A percentile compares a stretch with the other conserved stretches of the same genome.
Conservation (phyloP, 2,113 vertebrate species). For the Nothobranchius kuhntae region DNA sequence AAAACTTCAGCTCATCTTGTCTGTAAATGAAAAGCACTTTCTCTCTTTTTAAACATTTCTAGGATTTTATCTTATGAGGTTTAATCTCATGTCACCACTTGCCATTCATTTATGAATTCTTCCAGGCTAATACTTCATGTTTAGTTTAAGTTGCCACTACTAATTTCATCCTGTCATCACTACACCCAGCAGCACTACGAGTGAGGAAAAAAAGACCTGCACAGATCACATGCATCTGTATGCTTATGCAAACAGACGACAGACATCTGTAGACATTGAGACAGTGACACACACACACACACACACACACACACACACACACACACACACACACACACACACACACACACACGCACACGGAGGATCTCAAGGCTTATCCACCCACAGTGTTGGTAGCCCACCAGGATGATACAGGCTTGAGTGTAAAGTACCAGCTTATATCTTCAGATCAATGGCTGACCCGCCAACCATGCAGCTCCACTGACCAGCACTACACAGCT, state of each 20-base stretch:
- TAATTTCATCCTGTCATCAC: neutral
- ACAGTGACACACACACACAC: constrained; percentile 12
- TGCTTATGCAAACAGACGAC: constrained; percentile 18
- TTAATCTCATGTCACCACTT: constrained; percentile 5
- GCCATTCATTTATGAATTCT: constrained; percentile 2
- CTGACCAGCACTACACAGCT: constrained; percentile 59
- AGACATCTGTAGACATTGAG: constrained; percentile 15
- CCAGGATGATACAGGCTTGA: constrained; percentile 68
- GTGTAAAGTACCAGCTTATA: constrained; percentile 71
- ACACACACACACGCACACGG: constrained; percentile 32
- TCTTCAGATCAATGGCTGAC: constrained; percentile 74
- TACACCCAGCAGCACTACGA: neutral
- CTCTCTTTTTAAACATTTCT: neutral
- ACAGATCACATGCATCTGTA: constrained; percentile 22
- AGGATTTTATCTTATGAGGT: neutral
- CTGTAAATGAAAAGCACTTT: neutral
- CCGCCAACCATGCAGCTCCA: constrained; percentile 55
- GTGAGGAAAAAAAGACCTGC: constrained; percentile 1
- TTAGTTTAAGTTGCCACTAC: neutral
- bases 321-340: constrained; percentile 27
- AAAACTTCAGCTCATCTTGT: constrained; percentile 1
- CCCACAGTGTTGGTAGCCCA: constrained; percentile 54
- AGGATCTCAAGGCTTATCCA: constrained; percentile 76
- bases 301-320: constrained; percentile 29
- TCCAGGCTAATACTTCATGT: constrained; percentile 7